Evolutionary conservation across 2,888 invertebrate genomes (phyloP), one percentile per base, ranked within the genome.

Genomic region (Apodemia hepburni): DNA sequence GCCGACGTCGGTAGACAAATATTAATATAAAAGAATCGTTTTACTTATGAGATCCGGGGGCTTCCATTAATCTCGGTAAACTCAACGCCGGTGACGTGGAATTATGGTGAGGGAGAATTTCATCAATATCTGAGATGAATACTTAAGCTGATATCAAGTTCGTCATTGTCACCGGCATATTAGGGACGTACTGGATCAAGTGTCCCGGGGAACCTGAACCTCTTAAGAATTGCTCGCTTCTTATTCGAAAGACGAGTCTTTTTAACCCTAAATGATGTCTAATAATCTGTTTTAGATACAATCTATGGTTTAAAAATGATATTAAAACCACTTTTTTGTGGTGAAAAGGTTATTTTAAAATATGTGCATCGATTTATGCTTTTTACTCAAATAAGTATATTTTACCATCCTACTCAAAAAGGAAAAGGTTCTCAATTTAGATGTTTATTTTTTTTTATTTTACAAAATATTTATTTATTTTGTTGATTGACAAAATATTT

Each of bases 61-160:
- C 66, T 66, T 65, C 62, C 64, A 65, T 69, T 68, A 68, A 69
- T 69, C 65, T 66, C 59, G 61, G 65, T 66, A 65, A 68, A 68
- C 62, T 54, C 51, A 17, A 45, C 59, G 63, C 38, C 35, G 47
- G 49, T 17, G 27, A 61, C 29, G 51, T 61, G 15, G 69, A 54
- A 27, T 22, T 54, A 54, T 54, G 51, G 51, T 54, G 49, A 27
- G 51, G 51, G 51, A 54, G 22, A 54, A 54, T 54, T 54, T 54
- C 51, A 54, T 54, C 51, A 54, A 54, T 54, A 54, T 54, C 22
- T 22, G 51, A 54, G 51, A 58, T 61, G 58, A 61, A 61, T 61
- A 58, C 61, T 61, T 47, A 58, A 61, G 61, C 11, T 22, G 61
- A 58, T 47, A 47, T 61, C 58, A 18, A 29, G 61, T 61, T 61